Evolutionary conservation across 2,888 invertebrate genomes (phyloP).

Genomic region (Cryptus armator): DNA sequence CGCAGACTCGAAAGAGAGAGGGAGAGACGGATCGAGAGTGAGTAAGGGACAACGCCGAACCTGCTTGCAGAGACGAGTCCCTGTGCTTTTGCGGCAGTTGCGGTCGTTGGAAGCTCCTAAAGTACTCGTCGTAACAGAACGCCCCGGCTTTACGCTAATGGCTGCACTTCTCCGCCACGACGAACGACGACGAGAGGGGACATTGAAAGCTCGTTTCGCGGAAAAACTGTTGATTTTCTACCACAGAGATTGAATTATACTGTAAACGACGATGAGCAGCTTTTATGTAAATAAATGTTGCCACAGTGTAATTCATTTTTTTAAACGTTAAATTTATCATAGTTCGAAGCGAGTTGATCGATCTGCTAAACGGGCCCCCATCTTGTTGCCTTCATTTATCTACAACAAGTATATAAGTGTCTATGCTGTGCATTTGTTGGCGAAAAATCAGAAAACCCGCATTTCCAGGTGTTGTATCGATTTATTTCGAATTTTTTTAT

Average conservation of each 20-base stretch:
- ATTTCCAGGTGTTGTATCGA: too few relatives aligned
- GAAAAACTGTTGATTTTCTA: conserved; percentile 82
- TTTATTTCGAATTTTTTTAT: too few relatives aligned
- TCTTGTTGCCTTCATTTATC: too few relatives aligned
- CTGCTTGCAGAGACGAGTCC: conserved; percentile 24
- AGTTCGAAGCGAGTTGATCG: background rate
- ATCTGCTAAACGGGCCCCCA: too few relatives aligned
- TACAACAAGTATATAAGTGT: too few relatives aligned
- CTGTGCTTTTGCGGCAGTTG: conserved; percentile 59
- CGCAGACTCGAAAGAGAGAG: conserved; percentile 25
- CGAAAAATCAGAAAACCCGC: too few relatives aligned
- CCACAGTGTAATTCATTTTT: conserved; percentile 12
- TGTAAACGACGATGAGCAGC: conserved; percentile 11
- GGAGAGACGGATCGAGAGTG: background rate
- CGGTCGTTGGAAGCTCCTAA: conserved; percentile 78
- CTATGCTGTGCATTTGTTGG: too few relatives aligned
- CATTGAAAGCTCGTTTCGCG: conserved; percentile 80
- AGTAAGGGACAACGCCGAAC: conserved; percentile 16
- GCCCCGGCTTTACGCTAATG: conserved; percentile 52
- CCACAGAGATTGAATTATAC: conserved; percentile 27
- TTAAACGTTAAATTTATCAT: background rate
- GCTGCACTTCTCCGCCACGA: conserved; percentile 57
- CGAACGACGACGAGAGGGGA: conserved; percentile 56
- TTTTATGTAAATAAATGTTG: conserved; percentile 15
- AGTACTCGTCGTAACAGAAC: conserved; percentile 74